phyloP scores from a whole-genome alignment of 2,888 invertebrate genomes.

The Creontiades dilutus region DNA sequence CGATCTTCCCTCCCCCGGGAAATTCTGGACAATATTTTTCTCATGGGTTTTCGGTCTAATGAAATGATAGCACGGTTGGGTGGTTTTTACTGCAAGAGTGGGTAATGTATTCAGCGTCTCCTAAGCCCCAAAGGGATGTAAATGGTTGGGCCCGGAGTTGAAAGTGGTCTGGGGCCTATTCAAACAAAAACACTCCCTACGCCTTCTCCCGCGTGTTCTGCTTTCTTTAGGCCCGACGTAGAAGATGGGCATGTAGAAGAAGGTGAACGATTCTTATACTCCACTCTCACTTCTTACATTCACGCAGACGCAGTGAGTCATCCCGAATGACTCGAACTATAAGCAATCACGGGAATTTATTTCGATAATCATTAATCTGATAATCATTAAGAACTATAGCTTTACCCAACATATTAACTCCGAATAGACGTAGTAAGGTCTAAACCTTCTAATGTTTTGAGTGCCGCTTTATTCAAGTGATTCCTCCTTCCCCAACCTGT shows the following conservation, averaged over 20 bases:
- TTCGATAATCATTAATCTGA: no score
- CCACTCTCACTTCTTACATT: background rate
- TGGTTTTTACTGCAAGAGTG: background rate
- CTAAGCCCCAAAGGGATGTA: conserved; percentile 27
- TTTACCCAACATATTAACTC: no score
- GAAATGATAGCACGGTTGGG: conserved; percentile 29
- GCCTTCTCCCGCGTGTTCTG: background rate
- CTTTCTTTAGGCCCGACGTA: background rate
- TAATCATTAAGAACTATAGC: no score
- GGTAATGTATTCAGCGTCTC: conserved; percentile 8
- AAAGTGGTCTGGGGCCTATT: background rate
- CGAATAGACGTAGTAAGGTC: no score
- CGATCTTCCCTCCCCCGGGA: background rate
- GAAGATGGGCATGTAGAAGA: background rate
- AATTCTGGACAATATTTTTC: background rate
- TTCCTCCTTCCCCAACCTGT: no score
- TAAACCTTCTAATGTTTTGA: no score
- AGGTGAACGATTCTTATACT: background rate
- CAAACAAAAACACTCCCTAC: background rate
- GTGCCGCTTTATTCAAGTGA: no score
- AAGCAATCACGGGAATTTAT: no score
- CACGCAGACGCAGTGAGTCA: no score
- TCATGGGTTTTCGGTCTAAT: background rate
- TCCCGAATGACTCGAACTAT: no score
- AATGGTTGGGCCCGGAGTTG: conserved; percentile 20